Base-by-base conservation (phyloP, 1,140 invertebrate genomes). In the Magallana ariakensis region DNA sequence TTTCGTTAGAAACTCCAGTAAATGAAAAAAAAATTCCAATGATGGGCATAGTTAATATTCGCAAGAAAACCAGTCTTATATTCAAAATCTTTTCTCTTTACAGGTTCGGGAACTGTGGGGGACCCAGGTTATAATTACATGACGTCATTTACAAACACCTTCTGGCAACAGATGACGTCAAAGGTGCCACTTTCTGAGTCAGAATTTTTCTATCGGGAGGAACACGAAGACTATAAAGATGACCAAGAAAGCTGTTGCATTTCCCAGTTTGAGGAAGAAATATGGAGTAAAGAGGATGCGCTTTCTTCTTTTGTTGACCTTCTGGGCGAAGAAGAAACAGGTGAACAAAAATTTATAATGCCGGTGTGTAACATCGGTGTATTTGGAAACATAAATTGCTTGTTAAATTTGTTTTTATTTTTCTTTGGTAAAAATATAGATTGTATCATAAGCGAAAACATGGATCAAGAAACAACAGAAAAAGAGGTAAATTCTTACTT, bases 221-320 rank as follows among this genome's bases (percentile, higher is more conserved):
- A 19, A 19, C 26, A 9, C 13, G 22, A 11, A 26, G 22, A 75
- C 22, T 75, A 26, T 33, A 19, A 75, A 26, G 66, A 75, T 11
- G 66, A 26, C 66, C 13, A 8, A 11, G 66, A 75, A 13, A 75
- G 66, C 22, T 75, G 33, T 75, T 75, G 66, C 15, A 75, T 75
- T 75, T 75, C 66, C 22, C 66, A 75, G 66, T 75, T 75, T 26
- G 66, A 75, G 9, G 66, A 75, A 13, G 22, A 75, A 13, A 75
- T 19, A 5, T 13, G 22, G 15, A 75, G 13, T 13, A 22, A 75
- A 11, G 66, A 75, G 2, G 33, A 26, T 2, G 19, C 8, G 66
- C 33, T 75, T 75, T 75, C 66, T 9, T 75, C 66, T 75, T 75
- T 75, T 75, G 66, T 33, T 75, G 66, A 75, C 10, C 22, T 75